Evolutionary conservation across 2,888 invertebrate species (phyloP).

Genomic region (Standfussiana lucernea): DNA sequence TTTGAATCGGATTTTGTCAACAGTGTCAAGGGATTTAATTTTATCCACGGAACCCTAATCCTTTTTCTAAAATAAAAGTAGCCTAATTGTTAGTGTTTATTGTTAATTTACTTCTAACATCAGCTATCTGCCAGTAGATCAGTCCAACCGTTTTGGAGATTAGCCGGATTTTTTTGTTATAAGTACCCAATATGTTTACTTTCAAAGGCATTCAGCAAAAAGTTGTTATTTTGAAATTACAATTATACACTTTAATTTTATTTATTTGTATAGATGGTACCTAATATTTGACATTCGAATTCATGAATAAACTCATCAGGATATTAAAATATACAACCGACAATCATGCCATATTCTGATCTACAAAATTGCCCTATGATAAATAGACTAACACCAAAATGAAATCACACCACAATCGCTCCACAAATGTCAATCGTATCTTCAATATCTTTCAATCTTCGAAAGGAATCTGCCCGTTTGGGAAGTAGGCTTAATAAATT

Average conservation of each 20-base stretch:
- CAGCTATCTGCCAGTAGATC: not conserved
- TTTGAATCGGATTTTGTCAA: not conserved
- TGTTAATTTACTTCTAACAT: too few relatives aligned
- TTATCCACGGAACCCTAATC: too few relatives aligned
- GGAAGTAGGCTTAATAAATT: slow-evolving; percentile 32
- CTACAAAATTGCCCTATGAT: not conserved
- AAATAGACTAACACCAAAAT: not conserved
- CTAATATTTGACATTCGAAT: not conserved
- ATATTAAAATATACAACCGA: not conserved
- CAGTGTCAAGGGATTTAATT: not conserved
- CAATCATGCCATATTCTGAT: not conserved
- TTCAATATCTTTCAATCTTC: slow-evolving; percentile 12
- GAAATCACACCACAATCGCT: not conserved
- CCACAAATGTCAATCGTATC: not conserved
- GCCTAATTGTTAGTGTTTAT: too few relatives aligned
- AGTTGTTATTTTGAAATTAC: not conserved
- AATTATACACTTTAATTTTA: not conserved
- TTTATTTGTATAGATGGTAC: not conserved
- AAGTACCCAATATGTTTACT: not conserved
- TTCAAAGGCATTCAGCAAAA: not conserved
- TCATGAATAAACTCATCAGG: not conserved
- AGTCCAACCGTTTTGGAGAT: not conserved
- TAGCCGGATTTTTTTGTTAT: not conserved
- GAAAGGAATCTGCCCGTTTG: slow-evolving; percentile 2
- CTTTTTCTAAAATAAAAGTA: too few relatives aligned